Base-by-base conservation (phyloP, 64 coral and sea anemone genomes). In the Actinia equina region DNA sequence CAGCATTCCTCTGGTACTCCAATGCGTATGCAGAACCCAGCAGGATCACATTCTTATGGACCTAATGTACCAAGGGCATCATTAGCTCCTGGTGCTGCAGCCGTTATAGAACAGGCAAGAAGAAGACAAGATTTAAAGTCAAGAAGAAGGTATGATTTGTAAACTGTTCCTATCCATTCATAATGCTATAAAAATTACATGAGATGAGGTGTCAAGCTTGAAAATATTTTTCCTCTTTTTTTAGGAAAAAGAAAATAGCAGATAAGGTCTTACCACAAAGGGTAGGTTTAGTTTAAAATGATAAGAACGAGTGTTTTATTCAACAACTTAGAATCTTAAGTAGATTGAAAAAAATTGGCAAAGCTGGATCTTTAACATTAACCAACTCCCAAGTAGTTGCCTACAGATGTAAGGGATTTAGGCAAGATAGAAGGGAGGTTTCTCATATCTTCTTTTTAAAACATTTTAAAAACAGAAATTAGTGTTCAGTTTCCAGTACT, bases 231-330 rank as follows among this genome's bases (percentile, higher is more conserved):
- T 59, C 25, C 46, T 61, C 70, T 77, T 16, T 86, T 80, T 88
- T 23, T 52, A 98, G 93, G 46, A 98, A 98, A 86, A 98, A 98
- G 85, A 98, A 98, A 89, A 94, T 94, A 84, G 93, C 92, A 56
- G 95, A 98, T 55, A 98, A 98, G 76, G 89, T 98, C 45, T 88
- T 98, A 44, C 95, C 95, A 59, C 95, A 98, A 90, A 92, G 95
- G 37, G 95, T 98, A 87, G 41, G 27, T 84, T 89, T 83, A 49
- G 7, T 49, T 49, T 49, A 4, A 49, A 49, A 49, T n/a, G n/a
- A 49, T 4, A 49, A 49, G 45, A 49, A 7, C 45, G 45, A 49
- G 3, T 49, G 45, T 49, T 49, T 49, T 65, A 65, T 65, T 22
- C 1, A 45, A 83, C 8, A 7, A 43, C 82, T 23, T 3, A 52